These are phyloP conservation scores for Caenorhabditis macrosperma DNA, from an alignment of 2,888 invertebrate species.

Conservation along the genomic window DNA sequence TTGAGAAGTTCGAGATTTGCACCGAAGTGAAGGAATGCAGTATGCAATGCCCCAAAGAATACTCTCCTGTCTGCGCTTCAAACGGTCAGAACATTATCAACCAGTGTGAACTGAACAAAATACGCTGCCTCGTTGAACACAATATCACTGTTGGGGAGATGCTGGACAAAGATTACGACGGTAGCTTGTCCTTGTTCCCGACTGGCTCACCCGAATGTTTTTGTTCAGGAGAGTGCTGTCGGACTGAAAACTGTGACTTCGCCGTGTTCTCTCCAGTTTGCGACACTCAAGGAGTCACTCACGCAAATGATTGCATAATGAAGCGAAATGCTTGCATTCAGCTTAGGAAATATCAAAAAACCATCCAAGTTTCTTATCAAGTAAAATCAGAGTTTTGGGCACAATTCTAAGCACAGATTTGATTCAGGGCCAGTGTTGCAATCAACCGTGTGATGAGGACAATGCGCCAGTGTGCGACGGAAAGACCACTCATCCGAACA, in stretches of 20 bases:
- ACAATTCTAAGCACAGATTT: neutral
- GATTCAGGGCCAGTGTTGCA: conserved; percentile 65
- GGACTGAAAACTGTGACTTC: conserved; percentile 55
- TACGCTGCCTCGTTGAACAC: conserved; percentile 66
- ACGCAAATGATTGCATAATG: conserved; percentile 75
- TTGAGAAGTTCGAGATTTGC: conserved; percentile 70
- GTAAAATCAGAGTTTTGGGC: conserved; percentile 13
- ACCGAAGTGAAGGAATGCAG: conserved; percentile 61
- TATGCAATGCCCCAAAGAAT: conserved; percentile 67
- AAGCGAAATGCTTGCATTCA: conserved; percentile 67
- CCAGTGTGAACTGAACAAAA: conserved; percentile 71
- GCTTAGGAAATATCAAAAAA: conserved; percentile 52
- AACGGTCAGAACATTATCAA: conserved; percentile 73
- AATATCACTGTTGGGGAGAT: conserved; percentile 55
- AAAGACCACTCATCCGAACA: conserved; percentile 57
- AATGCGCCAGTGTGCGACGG: conserved; percentile 73
- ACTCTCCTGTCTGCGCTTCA: conserved; percentile 71
- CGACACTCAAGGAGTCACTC: conserved; percentile 68
- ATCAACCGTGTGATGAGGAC: conserved; percentile 63
- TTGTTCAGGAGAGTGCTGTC: conserved; percentile 70
- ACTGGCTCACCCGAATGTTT: neutral
- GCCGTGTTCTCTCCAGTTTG: conserved; percentile 64
- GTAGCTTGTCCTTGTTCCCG: conserved; percentile 16
- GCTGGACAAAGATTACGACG: conserved; percentile 62
- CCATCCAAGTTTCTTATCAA: conserved; percentile 61